Evolutionary conservation across 2,888 invertebrate genomes (phyloP), one percentile per base, ranked within the genome.

Genomic region (Sepiola atlantica): DNA sequence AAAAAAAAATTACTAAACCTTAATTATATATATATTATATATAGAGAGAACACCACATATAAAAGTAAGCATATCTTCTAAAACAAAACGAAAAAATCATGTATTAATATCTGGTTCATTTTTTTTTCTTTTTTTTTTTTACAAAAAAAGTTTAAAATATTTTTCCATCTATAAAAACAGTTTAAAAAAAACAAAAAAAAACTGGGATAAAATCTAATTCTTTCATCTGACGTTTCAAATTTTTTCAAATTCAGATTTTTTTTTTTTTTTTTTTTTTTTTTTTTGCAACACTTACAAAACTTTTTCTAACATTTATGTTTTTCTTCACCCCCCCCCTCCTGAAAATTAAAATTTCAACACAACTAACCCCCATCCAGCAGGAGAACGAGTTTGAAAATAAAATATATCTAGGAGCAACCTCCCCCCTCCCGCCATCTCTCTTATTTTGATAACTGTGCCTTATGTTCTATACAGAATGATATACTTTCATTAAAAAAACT

Each of bases 191-290:
- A 61, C 0, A 10, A 57, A 6, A 21, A n/a, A 14, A 77, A 77
- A n/a, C n/a, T n/a, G 77, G 77, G 77, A 77, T 77, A 77, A 77
- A 77, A 77, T 77, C 77, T 77, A 77, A 61, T 77, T 77, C n/a
- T 77, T 77, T 77, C n/a, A 77, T 77, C 77, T 77, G n/a, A n/a
- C n/a, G n/a, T 77, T n/a, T n/a, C 16, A 77, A 77, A n/a, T 14
- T 77, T 77, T n/a, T 16, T 77, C 16, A 12, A 77, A 77, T 14
- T 77, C n/a, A n/a, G 16, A 77, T n/a, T 77, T 77, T n/a, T 18
- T 28, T 28, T 45, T 45, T 45, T 8, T 45, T 45, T 45, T 45
- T 77, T 77, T n/a, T 18, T 28, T 28, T 45, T 45, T 45, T 8
- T 45, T 45, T 45, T 45, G 45, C 8, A 45, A 45, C 45, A 45